Evolutionary conservation across 1,140 invertebrate genomes (phyloP).

Genomic region (Musca domestica): DNA sequence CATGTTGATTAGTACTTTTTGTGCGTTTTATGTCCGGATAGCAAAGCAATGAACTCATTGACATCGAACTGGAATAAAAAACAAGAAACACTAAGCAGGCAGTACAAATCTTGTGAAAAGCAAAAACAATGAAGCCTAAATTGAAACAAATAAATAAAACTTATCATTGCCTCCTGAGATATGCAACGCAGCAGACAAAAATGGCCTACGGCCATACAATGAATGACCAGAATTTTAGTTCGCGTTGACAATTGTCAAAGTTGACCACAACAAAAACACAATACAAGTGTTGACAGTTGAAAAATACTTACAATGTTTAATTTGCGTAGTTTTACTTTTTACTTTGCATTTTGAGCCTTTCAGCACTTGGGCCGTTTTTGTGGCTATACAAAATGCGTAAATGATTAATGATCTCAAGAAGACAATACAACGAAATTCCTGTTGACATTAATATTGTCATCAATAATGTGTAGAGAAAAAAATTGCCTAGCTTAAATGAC

Average conservation of each 20-base stretch:
- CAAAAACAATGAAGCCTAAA: not conserved
- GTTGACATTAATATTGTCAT: no score
- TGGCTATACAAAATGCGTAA: not conserved
- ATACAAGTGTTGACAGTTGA: slow-evolving; percentile 12
- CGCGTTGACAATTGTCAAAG: no score
- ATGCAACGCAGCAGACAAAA: not conserved
- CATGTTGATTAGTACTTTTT: no score
- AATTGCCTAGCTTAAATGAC: no score
- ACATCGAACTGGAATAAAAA: no score
- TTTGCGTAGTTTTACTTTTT: no score
- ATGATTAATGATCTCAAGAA: not conserved
- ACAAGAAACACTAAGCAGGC: no score
- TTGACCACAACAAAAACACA: not conserved
- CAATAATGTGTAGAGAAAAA: no score
- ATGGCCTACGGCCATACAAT: slow-evolving; percentile 1
- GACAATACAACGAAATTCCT: not conserved
- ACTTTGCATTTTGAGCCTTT: not conserved
- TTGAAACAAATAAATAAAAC: slow-evolving; percentile 4
- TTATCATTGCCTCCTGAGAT: slow-evolving; percentile 1
- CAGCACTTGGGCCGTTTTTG: not conserved
- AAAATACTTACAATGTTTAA: no score
- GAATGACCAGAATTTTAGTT: not conserved
- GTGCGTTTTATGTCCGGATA: no score
- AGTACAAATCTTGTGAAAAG: no score
- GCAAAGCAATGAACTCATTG: no score